Evolutionary conservation across 2,797 vertebrate species (phyloP).

Genomic region (Ciconia nigra): DNA sequence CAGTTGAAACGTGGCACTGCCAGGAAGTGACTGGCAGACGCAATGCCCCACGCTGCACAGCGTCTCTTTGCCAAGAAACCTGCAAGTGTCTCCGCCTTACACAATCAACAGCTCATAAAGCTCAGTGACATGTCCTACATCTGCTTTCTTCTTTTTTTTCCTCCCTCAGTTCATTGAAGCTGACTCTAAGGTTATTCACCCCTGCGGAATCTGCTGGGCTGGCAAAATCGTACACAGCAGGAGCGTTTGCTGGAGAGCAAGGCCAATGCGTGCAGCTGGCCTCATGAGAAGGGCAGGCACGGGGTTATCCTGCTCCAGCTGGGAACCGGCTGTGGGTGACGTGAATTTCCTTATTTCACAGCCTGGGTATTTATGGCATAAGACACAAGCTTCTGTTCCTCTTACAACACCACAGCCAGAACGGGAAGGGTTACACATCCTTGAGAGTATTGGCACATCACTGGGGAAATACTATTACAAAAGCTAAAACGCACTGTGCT

Average conservation of each 20-base stretch:
- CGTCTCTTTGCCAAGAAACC: not conserved
- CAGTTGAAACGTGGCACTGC: accelerated
- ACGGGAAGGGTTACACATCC: not conserved
- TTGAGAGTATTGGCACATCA: not conserved
- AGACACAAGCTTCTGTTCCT: not conserved
- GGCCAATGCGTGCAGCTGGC: not conserved
- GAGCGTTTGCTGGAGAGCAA: not conserved
- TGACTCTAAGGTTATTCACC: not conserved
- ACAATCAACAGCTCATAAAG: not conserved
- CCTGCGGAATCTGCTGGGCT: not conserved
- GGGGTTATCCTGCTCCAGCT: not conserved
- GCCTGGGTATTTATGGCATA: not conserved
- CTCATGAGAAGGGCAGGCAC: not conserved
- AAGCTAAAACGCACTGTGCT: not conserved
- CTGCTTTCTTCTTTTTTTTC: not conserved
- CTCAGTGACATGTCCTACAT: not conserved
- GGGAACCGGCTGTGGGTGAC: not conserved
- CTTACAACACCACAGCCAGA: not conserved
- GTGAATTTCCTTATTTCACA: not conserved
- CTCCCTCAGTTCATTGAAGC: not conserved
- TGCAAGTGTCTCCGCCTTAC: accelerated
- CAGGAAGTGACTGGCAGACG: not conserved
- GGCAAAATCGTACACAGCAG: not conserved
- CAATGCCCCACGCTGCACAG: not conserved
- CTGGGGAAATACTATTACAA: not conserved